Evolutionary conservation across 2,888 invertebrate species (phyloP), one percentile per base, ranked within the genome.

Genomic region (Andrena praecox): DNA sequence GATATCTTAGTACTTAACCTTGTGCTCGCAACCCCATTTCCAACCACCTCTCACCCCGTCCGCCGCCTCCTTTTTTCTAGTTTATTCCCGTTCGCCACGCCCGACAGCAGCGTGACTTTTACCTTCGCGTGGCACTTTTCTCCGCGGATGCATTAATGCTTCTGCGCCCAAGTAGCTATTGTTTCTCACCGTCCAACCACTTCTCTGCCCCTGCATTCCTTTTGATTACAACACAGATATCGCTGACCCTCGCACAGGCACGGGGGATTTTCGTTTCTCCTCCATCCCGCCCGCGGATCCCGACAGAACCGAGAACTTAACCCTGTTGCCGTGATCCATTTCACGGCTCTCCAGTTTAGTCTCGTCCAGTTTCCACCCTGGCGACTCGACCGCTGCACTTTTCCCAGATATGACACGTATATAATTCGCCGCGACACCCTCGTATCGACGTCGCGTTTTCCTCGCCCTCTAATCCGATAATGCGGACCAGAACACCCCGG

Each of bases 241-340:
- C 35, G 24, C 27, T 33, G 24, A 24, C 35, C 33, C 27, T 3
- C 6, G n/a, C 5, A 1, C 0, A 42, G 16, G 8, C 4, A 33
- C 20, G 2, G 50, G 50, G 7, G 29, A 56, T 42, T 27, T 31
- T 52, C 66, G 59, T 66, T 64, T 71, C 69, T 60, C 59, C 54
- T 59, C 77, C 62, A 69, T 64, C 69, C 67, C 63, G 20, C 54
- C 54, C 72, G 64, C 63, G 71, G 66, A 80, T 87, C 73, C 69
- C 78, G 72, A 82, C 77, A 82, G 79, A 75, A 48, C 73, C 75
- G 70, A 73, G 76, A 84, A 86, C 85, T 89, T 89, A 81, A 89
- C 89, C 87, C 87, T 79, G 82, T 82, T 89, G 77, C 82, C 73
- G 80, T 56, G 79, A 82, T 76, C 85, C 82, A 88, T 87, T 85